Base-by-base conservation (phyloP, 2,888 invertebrate genomes). In the Agriotes lineatus region DNA sequence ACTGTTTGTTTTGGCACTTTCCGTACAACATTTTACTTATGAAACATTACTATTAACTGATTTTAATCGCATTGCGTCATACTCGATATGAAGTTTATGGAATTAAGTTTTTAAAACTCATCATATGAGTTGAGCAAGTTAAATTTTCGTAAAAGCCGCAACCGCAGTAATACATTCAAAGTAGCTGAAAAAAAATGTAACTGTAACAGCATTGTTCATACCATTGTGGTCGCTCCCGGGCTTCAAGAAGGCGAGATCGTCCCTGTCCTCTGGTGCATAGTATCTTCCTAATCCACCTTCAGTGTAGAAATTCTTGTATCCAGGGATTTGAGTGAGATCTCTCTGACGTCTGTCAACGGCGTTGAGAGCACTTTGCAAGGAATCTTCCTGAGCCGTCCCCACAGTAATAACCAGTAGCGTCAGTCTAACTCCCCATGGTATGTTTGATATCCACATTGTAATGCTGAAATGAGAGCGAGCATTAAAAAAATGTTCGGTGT, bases 321-420 rank as follows among this genome's bases (percentile, higher is more conserved):
- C 52, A 69, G 70, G 45, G 71, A 70, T 56, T 52, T 75, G 72
- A 1, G 74, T 74, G 18, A 82, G 72, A 50, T 82, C 82, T 64
- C 84, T 80, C 74, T 86, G 86, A 37, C 86, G 85, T 64, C 85
- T 81, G 37, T 82, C 81, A 25, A 86, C 82, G 1, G 85, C 86
- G 57, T 85, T 83, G 66, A 86, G 74, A 2, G 86, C 86, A 69
- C 84, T 83, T 58, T 80, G 80, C 35, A 87, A 72, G 1, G 86
- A 85, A 66, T 86, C 86, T 60, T 83, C 84, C 74, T 82, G 81
- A 22, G 76, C 77, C n/a, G 50, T 59, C n/a, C 67, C 72, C 30
- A 37, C 30, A 42, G 50, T 67, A 25, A 66, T 10, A 33, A 70
- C 20, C 9, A 71, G 12, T 19, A 71, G 48, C 35, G 67, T 64